Conservation (phyloP, 2,113 vertebrate genomes). For the Benitochromis conjunctus region DNA sequence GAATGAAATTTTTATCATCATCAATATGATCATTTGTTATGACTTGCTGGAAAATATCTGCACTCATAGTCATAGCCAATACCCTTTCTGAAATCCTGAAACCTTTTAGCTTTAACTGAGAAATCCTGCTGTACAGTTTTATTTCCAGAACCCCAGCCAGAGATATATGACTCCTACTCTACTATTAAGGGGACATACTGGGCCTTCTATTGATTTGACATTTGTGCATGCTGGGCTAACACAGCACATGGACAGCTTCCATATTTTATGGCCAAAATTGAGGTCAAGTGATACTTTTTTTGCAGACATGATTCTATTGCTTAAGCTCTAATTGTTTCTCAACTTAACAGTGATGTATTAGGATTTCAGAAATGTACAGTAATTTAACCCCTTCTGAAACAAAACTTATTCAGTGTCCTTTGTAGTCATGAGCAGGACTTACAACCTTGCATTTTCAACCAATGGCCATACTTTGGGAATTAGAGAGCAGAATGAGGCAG, state of each 20-base stretch:
- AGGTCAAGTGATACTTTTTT: not conserved
- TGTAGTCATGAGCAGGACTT: not conserved
- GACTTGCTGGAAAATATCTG: not conserved
- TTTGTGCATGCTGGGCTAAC: not conserved
- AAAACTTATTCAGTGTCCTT: not conserved
- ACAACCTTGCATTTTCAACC: not conserved
- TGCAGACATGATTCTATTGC: not conserved
- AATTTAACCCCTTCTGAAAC: not conserved
- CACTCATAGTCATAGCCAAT: not conserved
- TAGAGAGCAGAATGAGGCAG: not conserved
- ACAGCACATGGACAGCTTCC: not conserved
- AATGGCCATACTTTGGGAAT: not conserved
- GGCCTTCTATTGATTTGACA: not conserved
- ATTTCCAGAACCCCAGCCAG: not conserved
- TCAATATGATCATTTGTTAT: too few relatives aligned
- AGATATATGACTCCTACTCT: not conserved
- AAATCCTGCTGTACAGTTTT: not conserved
- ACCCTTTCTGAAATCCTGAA: not conserved
- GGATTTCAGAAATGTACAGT: not conserved
- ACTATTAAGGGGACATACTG: not conserved
- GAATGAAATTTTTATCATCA: not conserved
- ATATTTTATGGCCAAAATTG: not conserved
- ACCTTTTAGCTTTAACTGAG: not conserved
- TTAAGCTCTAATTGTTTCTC: not conserved
- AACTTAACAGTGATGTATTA: not conserved